Conservation (phyloP, 92 coral and sea anemone species). For the Montipora capitata region DNA sequence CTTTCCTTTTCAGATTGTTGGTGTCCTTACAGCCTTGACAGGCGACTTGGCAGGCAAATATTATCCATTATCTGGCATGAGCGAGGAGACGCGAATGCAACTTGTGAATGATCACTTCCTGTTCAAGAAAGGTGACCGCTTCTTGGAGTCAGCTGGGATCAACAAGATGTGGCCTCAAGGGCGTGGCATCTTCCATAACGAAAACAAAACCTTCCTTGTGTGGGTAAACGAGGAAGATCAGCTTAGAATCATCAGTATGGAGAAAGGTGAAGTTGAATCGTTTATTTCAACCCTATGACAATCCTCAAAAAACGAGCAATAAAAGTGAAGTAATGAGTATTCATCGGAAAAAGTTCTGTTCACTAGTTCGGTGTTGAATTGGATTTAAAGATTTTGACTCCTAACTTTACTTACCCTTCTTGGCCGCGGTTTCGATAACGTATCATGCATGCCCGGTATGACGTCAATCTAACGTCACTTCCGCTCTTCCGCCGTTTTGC, state of each 20-base stretch:
- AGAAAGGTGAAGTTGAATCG: slow-evolving; percentile 24
- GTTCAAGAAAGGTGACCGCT: slow-evolving; percentile 90
- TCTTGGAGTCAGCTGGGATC: slow-evolving; percentile 90
- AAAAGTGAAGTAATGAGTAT: too few relatives aligned
- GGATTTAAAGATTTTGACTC: too few relatives aligned
- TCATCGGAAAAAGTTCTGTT: too few relatives aligned
- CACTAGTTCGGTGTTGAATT: too few relatives aligned
- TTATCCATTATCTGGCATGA: slow-evolving; percentile 89
- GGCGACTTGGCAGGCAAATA: slow-evolving; percentile 86
- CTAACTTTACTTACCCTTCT: too few relatives aligned
- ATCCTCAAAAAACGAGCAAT: background rate
- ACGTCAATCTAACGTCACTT: too few relatives aligned
- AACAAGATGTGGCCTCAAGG: slow-evolving; percentile 95
- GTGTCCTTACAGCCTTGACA: slow-evolving; percentile 71
- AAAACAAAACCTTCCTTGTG: slow-evolving; percentile 90
- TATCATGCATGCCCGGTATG: too few relatives aligned
- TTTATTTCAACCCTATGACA: background rate
- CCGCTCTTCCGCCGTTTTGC: too few relatives aligned
- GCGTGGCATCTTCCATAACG: slow-evolving; percentile 96
- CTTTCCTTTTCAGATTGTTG: slow-evolving; percentile 59
- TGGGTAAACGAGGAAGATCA: slow-evolving; percentile 99
- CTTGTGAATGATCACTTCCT: slow-evolving; percentile 86
- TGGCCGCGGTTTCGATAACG: too few relatives aligned
- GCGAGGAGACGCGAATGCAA: slow-evolving; percentile 77
- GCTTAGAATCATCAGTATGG: slow-evolving; percentile 97